phyloP scores from a whole-genome alignment of 2,113 vertebrate species.

The Tachuris rubrigastra region DNA sequence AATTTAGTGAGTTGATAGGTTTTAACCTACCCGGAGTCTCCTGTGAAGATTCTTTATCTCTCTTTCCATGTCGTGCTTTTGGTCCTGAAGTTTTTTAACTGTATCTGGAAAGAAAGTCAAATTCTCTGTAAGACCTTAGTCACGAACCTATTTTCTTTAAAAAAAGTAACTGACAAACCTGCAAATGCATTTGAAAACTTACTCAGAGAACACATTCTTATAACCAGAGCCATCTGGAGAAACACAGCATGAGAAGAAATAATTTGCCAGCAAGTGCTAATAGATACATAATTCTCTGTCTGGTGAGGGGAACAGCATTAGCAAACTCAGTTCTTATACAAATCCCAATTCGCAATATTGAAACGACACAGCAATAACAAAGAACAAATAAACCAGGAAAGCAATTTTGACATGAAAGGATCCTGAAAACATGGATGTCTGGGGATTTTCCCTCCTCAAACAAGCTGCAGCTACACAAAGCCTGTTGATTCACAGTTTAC shows the following conservation, averaged over 20 bases:
- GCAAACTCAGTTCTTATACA: background rate
- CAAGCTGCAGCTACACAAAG: background rate
- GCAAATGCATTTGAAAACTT: background rate
- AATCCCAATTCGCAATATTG: background rate
- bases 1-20: background rate
- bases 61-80: slow-evolving; percentile 95
- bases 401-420: background rate
- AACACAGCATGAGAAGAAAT: background rate
- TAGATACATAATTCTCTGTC: background rate
- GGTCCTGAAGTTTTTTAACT: slow-evolving; percentile 95
- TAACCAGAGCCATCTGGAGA: background rate
- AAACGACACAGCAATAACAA: background rate
- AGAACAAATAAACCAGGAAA: background rate
- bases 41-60: slow-evolving; percentile 96
- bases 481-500: background rate
- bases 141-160: background rate
- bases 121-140: background rate
- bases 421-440: background rate
- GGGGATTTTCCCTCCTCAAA: background rate
- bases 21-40: slow-evolving; percentile 83
- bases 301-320: background rate
- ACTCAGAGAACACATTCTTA: background rate
- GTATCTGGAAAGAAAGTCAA: slow-evolving; percentile 76
- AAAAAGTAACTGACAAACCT: background rate
- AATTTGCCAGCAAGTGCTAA: background rate